Evolutionary conservation across 2,797 vertebrate genomes (phyloP).

Genomic region (Smutsia gigantea): DNA sequence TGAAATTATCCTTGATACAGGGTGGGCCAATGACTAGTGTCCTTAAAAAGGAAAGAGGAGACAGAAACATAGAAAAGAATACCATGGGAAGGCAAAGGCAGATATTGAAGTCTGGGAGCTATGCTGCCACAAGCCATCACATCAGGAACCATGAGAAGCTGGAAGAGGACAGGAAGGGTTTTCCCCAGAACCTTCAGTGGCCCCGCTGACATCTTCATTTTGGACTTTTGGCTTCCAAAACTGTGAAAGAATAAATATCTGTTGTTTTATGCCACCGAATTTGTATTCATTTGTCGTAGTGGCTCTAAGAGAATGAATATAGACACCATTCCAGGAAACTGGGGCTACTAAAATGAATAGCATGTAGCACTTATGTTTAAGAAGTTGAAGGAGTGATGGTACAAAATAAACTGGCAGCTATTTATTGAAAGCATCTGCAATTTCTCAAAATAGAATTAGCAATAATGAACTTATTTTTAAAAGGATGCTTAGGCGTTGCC

Average conservation of each 20-base stretch:
- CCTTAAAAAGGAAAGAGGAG: not conserved
- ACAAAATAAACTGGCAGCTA: not conserved
- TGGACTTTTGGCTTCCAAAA: not conserved
- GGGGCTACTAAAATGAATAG: not conserved
- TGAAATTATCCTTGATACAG: not conserved
- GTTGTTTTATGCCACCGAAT: not conserved
- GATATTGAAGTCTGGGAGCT: not conserved
- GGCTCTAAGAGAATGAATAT: not conserved
- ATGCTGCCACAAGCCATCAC: not conserved
- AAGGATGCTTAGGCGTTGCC: not conserved
- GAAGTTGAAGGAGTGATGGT: not conserved
- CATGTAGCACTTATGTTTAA: not conserved
- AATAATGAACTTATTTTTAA: not conserved
- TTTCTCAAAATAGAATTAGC: not conserved
- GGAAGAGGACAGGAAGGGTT: not conserved
- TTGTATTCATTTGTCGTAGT: not conserved
- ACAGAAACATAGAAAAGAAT: not conserved
- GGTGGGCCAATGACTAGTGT: not conserved
- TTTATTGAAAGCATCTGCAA: not conserved
- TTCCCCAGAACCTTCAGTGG: not conserved
- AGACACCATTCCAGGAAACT: not conserved
- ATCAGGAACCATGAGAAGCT: not conserved
- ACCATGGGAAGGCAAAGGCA: not conserved
- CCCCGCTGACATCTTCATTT: not conserved
- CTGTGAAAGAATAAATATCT: not conserved